These are phyloP conservation scores for Rapana venosa DNA, from an alignment of 2,888 invertebrate genomes.

Conservation along the genomic window DNA sequence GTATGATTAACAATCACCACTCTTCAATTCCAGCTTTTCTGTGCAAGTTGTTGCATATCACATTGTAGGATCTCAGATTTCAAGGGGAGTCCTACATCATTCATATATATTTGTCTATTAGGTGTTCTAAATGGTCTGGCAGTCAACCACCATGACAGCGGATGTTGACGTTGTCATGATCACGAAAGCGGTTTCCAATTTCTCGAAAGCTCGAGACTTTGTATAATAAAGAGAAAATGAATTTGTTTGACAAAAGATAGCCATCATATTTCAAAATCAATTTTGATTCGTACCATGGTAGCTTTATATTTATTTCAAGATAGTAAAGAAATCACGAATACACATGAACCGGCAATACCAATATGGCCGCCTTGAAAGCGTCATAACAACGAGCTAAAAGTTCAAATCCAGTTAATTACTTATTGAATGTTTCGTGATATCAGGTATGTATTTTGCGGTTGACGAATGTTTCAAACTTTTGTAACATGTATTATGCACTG, in stretches of 20 bases:
- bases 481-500: too few relatives aligned
- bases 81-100: not conserved
- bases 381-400: slow-evolving; percentile 6
- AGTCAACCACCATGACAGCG: slow-evolving; percentile 54
- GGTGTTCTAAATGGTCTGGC: not conserved
- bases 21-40: too few relatives aligned
- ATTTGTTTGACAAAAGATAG: not conserved
- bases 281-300: not conserved
- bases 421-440: too few relatives aligned
- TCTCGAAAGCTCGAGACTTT: slow-evolving; percentile 31
- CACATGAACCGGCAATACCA: not conserved
- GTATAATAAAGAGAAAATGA: not conserved
- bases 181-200: slow-evolving; percentile 13
- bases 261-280: not conserved
- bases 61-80: too few relatives aligned
- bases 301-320: not conserved
- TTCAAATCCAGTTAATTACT: too few relatives aligned
- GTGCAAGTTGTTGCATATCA: too few relatives aligned
- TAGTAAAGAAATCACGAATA: not conserved
- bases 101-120: not conserved
- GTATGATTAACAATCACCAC: too few relatives aligned
- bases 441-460: too few relatives aligned
- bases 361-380: not conserved
- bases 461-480: too few relatives aligned
- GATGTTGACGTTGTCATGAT: slow-evolving; percentile 68